These are phyloP conservation scores for Stomatorhinus walkeri DNA, from an alignment of 2,797 vertebrate species.

Conservation along the genomic window DNA sequence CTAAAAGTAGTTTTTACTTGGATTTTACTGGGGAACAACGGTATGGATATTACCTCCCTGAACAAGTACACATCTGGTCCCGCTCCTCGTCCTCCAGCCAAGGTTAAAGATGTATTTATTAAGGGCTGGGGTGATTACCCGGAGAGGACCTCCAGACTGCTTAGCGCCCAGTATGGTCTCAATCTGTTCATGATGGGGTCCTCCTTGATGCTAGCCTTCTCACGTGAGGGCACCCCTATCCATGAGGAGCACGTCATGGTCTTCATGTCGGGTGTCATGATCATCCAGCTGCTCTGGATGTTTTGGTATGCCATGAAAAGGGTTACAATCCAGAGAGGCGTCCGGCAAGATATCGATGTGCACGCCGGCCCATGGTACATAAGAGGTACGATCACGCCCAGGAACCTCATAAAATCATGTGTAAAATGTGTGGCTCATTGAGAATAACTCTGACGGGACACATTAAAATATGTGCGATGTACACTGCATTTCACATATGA, in stretches of 20 bases:
- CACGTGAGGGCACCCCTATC: conserved; percentile 68
- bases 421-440: not conserved
- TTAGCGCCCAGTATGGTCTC: conserved; percentile 90
- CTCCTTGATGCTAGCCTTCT: conserved; percentile 79
- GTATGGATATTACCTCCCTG: conserved; percentile 57
- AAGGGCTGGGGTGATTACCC: conserved; percentile 62
- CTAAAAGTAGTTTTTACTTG: conserved; percentile 46
- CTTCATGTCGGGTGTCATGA: conserved; percentile 78
- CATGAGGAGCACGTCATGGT: conserved; percentile 72
- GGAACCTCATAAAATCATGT: not conserved
- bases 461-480: not conserved
- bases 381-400: conserved; percentile 56
- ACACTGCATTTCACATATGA: not conserved
- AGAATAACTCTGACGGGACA: not conserved
- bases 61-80: conserved; percentile 59
- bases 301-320: conserved; percentile 82
- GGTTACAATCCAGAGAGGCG: conserved; percentile 65
- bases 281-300: conserved; percentile 91
- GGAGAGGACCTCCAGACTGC: conserved; percentile 79
- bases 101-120: conserved; percentile 47
- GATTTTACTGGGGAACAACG: conserved; percentile 41
- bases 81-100: conserved; percentile 55
- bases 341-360: conserved; percentile 41
- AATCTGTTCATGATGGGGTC: conserved; percentile 79
- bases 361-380: conserved; percentile 88